Evolutionary conservation across 2,888 invertebrate genomes (phyloP), one percentile per base, ranked within the genome.

Genomic region (Mechanitis messenoides): DNA sequence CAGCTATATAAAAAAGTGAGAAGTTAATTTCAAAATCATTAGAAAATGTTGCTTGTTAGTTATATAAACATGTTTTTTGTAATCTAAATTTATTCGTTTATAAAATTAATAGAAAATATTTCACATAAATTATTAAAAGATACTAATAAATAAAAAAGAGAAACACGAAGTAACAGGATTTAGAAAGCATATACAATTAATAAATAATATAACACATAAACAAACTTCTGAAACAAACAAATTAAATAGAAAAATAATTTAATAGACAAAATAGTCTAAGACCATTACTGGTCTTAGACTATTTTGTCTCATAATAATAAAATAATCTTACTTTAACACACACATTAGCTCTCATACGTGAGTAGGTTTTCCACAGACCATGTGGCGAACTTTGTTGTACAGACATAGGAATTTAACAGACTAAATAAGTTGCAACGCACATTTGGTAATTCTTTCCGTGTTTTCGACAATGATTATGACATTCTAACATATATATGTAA

Each of bases 391-490:
- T 55, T 35, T 35, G 42, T 59, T 63, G 64, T 66, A 59, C 57
- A 59, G 57, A 62, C 61, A 56, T 64, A 64, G 66, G 66, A 66
- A 66, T 66, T 66, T 66, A 62, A 62, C 64, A 58, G 60, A 62
- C 60, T 66, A 62, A 66, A 62, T 64, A 60, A 66, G 66, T 66
- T 64, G 62, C 64, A 66, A 66, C 58, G 62, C 61, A 55, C 54
- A 58, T 64, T 66, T 64, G 50, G 61, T 58, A 66, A 66, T 66
- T 66, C 66, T 64, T 66, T 66, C 66, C 66, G 66, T 60, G 64
- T 60, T 66, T 66, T 66, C 64, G 62, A 64, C 64, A 64, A 66
- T 62, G 58, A 60, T 66, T 66, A 61, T 62, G 66, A 62, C 64
- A 66, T 61, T 66, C 58, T 63, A 58, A 62, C 61, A 58, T 54